Evolutionary conservation across 2,888 invertebrate species (phyloP).

Genomic region (Chloromyia formosa): DNA sequence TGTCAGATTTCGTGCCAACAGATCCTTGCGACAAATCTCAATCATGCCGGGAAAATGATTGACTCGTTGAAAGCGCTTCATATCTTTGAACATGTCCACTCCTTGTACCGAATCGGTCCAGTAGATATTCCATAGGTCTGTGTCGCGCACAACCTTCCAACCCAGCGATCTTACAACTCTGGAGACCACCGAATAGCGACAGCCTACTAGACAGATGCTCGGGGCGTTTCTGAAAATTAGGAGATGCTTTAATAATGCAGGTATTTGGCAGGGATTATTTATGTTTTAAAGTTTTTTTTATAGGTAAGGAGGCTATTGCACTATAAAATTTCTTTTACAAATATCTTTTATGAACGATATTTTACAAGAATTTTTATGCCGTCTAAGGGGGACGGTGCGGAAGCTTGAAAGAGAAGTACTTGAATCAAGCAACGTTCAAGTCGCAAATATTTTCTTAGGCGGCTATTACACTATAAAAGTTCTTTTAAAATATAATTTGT

Average conservation of each 20-base stretch:
- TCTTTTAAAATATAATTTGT: too few relatives aligned
- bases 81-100: slow-evolving; percentile 86
- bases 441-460: too few relatives aligned
- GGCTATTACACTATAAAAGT: too few relatives aligned
- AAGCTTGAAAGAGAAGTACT: too few relatives aligned
- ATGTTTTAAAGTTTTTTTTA: too few relatives aligned
- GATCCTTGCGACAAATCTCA: slow-evolving; percentile 89
- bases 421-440: too few relatives aligned
- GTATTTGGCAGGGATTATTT: not conserved
- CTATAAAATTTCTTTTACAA: too few relatives aligned
- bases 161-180: slow-evolving; percentile 60
- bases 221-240: slow-evolving; percentile 12
- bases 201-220: slow-evolving; percentile 23
- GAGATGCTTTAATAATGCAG: not conserved
- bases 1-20: slow-evolving; percentile 87
- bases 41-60: slow-evolving; percentile 94
- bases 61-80: slow-evolving; percentile 91
- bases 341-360: too few relatives aligned
- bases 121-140: slow-evolving; percentile 87
- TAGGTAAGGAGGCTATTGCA: too few relatives aligned
- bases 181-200: slow-evolving; percentile 54
- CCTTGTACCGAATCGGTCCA: slow-evolving; percentile 92
- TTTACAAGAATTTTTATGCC: too few relatives aligned
- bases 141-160: slow-evolving; percentile 71
- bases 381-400: too few relatives aligned